Conservation (phyloP, 2,888 invertebrate genomes). For the Spodoptera picta region DNA sequence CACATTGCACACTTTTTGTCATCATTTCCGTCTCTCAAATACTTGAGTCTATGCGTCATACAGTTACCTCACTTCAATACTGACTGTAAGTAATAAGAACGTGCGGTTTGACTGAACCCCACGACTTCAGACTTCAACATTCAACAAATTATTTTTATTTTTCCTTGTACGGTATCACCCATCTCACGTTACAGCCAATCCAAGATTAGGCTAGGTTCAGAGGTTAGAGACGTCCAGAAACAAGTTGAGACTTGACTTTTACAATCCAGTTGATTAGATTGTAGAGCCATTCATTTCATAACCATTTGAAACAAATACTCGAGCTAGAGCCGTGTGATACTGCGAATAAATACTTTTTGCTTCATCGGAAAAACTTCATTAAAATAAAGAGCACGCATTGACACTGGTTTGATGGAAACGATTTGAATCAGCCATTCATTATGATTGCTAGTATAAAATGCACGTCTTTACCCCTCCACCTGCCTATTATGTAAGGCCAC, state of each 20-base stretch:
- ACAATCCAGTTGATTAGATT: conserved; percentile 21
- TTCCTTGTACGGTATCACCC: conserved; percentile 45
- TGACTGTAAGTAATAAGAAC: conserved; percentile 56
- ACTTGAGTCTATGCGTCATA: conserved; percentile 23
- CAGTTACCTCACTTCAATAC: conserved; percentile 14
- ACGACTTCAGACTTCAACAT: conserved; percentile 41
- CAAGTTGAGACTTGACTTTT: conserved; percentile 43
- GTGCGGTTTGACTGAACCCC: conserved; percentile 64
- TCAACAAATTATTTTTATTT: conserved; percentile 63
- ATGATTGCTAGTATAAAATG: conserved; percentile 31
- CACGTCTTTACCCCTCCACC: conserved; percentile 45
- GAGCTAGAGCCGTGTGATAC: not conserved
- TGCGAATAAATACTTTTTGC: conserved; percentile 9
- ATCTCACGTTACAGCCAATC: conserved; percentile 58
- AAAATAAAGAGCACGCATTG: conserved; percentile 34
- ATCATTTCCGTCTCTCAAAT: conserved; percentile 1
- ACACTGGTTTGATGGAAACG: conserved; percentile 35
- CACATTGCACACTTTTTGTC: conserved; percentile 2
- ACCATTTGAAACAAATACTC: conserved; percentile 3
- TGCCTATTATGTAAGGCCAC: conserved; percentile 66
- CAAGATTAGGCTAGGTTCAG: conserved; percentile 61
- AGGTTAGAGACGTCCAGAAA: conserved; percentile 68
- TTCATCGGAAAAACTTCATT: conserved; percentile 26
- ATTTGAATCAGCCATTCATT: conserved; percentile 49
- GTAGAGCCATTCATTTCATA: conserved; percentile 12